These are phyloP conservation scores for Drosophila punjabiensis DNA, from an alignment of 1,140 invertebrate species.

Conservation along the genomic window DNA sequence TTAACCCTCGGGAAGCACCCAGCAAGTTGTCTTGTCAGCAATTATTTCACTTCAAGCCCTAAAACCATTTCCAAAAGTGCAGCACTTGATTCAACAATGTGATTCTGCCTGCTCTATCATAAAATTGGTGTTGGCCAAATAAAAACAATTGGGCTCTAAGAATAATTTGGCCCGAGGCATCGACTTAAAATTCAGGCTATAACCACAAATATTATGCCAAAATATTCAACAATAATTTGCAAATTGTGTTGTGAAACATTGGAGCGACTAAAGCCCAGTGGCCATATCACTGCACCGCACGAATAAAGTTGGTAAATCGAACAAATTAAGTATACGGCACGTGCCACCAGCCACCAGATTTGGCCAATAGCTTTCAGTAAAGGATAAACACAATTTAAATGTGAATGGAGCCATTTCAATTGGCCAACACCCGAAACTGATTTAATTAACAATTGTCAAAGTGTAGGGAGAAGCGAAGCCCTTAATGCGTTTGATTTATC, in stretches of 20 bases:
- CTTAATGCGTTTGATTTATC: constrained; percentile 75
- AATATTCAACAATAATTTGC: constrained; percentile 2
- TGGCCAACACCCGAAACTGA: constrained; percentile 30
- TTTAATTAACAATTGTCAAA: constrained; percentile 68
- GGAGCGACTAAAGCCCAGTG: constrained; percentile 4
- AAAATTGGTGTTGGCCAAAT: not conserved
- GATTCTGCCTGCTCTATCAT: not conserved
- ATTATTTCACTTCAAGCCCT: constrained; percentile 6
- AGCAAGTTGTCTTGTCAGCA: constrained; percentile 27
- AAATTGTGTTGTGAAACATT: constrained; percentile 16
- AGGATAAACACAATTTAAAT: constrained; percentile 36
- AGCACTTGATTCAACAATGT: not conserved
- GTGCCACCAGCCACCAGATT: constrained; percentile 8
- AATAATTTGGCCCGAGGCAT: not conserved
- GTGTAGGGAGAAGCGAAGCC: not conserved
- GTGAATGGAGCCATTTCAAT: constrained; percentile 23
- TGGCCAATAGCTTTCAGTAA: constrained; percentile 7
- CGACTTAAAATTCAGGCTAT: constrained; percentile 2
- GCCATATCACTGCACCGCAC: constrained; percentile 1
- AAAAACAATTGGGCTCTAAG: not conserved
- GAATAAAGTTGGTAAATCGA: constrained; percentile 19
- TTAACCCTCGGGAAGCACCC: constrained; percentile 11
- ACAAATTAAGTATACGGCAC: constrained; percentile 51
- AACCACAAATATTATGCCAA: constrained; percentile 4
- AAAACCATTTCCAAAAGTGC: constrained; percentile 15